Base-by-base conservation (phyloP, 2,888 invertebrate genomes). In the Zygothrica quintamaculata region DNA sequence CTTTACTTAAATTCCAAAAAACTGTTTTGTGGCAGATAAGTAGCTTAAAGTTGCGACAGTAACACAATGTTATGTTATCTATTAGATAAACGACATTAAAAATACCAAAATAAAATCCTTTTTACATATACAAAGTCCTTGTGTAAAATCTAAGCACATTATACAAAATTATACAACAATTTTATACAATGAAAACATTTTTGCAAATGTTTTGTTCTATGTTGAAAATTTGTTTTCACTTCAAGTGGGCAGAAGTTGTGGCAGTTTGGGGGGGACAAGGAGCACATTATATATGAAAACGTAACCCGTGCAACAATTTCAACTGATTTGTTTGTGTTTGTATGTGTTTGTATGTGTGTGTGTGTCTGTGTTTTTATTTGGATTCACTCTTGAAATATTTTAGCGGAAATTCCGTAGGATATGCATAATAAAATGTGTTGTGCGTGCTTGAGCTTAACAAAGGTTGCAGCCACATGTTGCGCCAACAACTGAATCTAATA, bases 351-450 rank as follows among this genome's bases (percentile, higher is more conserved):
- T n/a, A n/a, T n/a, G n/a, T n/a, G n/a, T n/a, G n/a, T n/a, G n/a
- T n/a, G n/a, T n/a, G n/a, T n/a, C n/a, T n/a, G 18, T 22, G 18
- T 3, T 22, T 22, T 22, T 2, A 3, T 22, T 22, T 22, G 2
- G 2, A 22, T 2, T 22, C 42, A 25, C 9, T 57, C 16, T 43
- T 31, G 11, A 43, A 34, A n/a, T 29, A 51, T 42, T 62, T 64
- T 48, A 56, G 29, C 25, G 50, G 11, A 57, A 66, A 66, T 61
- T 48, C 58, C 53, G 36, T 65, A 29, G 64, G 50, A 50, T 69
- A 62, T 74, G 62, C 81, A 74, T 81, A 81, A 61, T 55, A 65
- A 60, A 60, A 33, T 44, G 65, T 50, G 37, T 46, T 18, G 13
- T 50, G 61, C 46, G 40, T 62, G 56, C 43, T 46, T 13, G 40